Evolutionary conservation across 2,888 invertebrate species (phyloP).

Genomic region (Sisyra terminalis): DNA sequence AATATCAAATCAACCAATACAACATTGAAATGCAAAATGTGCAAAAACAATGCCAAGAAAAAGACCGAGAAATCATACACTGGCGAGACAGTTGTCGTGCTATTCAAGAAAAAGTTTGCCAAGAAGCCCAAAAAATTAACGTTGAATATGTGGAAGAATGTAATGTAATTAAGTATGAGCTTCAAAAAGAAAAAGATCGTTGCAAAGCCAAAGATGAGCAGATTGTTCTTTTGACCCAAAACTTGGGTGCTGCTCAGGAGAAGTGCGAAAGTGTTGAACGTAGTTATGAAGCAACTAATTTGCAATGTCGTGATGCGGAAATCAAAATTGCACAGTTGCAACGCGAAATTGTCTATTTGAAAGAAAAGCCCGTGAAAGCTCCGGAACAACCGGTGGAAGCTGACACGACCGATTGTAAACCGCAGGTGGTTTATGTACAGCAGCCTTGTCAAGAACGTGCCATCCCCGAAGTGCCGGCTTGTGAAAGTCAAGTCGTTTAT

Average conservation of each 20-base stretch:
- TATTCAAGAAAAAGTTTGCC: background rate
- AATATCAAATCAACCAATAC: constrained; percentile 3
- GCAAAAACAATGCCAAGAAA: constrained; percentile 1
- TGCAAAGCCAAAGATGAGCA: background rate
- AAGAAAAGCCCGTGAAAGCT: background rate
- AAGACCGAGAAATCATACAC: background rate
- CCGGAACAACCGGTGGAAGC: background rate
- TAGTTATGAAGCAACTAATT: background rate
- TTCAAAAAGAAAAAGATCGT: background rate
- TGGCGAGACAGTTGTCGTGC: too few species aligned
- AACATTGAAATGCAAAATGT: background rate
- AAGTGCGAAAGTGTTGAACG: background rate
- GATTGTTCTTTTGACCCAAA: background rate
- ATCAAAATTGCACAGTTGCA: background rate
- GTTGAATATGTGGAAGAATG: background rate
- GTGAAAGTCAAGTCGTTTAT: too few species aligned
- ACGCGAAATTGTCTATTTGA: background rate
- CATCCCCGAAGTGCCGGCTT: too few species aligned
- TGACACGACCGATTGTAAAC: background rate
- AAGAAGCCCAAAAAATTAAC: background rate
- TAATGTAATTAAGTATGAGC: background rate
- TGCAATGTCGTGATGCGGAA: background rate
- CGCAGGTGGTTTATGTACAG: too few species aligned
- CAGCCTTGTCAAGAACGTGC: too few species aligned
- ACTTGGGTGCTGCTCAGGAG: background rate